Percentiles rank a stretch among this genome's conserved stretches.
phyloP scores from a whole-genome alignment of 1,140 invertebrate species.

The Calliopsis andreniformis region DNA sequence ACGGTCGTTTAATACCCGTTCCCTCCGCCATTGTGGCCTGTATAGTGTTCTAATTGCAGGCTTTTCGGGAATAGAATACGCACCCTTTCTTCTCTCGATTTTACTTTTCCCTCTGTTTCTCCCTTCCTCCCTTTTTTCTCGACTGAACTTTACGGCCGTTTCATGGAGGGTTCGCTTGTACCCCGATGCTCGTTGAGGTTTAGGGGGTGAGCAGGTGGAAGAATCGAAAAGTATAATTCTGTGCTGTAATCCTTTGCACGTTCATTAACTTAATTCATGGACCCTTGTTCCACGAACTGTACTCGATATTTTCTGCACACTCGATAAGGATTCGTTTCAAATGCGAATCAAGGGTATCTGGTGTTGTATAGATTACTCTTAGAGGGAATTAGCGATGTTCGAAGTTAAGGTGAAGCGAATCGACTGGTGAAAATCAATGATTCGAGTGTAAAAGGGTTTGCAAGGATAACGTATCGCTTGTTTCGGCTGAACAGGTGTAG shows the following conservation, averaged over 20 bases:
- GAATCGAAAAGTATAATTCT: conserved; percentile 1
- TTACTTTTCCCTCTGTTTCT: not conserved
- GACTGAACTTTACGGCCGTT: conserved; percentile 11
- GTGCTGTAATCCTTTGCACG: not conserved
- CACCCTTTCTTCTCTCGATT: not conserved
- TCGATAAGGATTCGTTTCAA: too few relatives aligned
- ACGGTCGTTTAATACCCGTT: conserved; percentile 26
- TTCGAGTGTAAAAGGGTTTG: not conserved
- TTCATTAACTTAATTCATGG: too few relatives aligned
- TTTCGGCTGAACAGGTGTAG: conserved; percentile 27
- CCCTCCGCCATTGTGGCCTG: not conserved
- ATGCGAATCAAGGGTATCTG: too few relatives aligned
- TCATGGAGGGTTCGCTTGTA: not conserved
- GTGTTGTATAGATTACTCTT: too few relatives aligned
- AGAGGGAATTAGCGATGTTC: too few relatives aligned
- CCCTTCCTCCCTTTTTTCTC: not conserved
- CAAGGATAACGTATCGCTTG: conserved; percentile 1
- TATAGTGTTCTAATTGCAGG: conserved; percentile 20
- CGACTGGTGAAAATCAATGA: not conserved
- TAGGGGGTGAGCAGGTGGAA: not conserved
- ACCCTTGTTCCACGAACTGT: too few relatives aligned
- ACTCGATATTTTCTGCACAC: too few relatives aligned
- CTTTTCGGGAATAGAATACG: conserved; percentile 26
- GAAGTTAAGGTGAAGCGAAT: too few relatives aligned
- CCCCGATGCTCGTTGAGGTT: not conserved